Evolutionary conservation across 2,888 invertebrate species (phyloP).

Genomic region (Automeris io): DNA sequence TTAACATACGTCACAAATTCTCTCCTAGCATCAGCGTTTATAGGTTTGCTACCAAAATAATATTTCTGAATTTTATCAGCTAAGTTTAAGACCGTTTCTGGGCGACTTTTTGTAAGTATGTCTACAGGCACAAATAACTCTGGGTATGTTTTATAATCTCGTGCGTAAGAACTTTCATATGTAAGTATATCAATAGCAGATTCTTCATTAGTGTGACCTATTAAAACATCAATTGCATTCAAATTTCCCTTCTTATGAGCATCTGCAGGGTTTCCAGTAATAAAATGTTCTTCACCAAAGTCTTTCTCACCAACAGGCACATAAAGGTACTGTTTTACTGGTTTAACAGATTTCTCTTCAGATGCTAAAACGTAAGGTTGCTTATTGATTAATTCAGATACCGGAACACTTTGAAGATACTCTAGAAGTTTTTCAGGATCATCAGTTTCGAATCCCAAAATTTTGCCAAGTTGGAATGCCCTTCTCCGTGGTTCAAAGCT

Average conservation of each 20-base stretch:
- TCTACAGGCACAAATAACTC: constrained; percentile 22
- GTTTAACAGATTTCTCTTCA: neutral
- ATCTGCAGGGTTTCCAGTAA: constrained; percentile 18
- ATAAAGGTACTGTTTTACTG: constrained; percentile 10
- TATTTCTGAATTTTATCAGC: constrained; percentile 16
- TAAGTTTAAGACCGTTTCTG: constrained; percentile 16
- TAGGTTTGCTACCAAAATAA: constrained; percentile 21
- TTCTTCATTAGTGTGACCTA: constrained; percentile 81
- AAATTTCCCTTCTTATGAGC: constrained; percentile 44
- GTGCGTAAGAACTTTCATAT: neutral
- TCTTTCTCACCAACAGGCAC: constrained; percentile 25
- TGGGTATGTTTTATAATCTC: constrained; percentile 4
- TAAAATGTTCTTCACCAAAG: constrained; percentile 19
- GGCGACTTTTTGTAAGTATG: constrained; percentile 16
- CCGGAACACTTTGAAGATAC: constrained; percentile 19
- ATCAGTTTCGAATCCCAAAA: constrained; percentile 19
- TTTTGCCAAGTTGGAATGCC: constrained; percentile 21
- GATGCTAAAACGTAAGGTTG: neutral
- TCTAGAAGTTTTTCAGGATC: constrained; percentile 22
- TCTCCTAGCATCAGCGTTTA: constrained; percentile 12
- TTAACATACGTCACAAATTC: constrained; percentile 15
- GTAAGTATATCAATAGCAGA: constrained; percentile 34
- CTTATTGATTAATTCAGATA: neutral
- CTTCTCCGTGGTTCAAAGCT: constrained; percentile 17
- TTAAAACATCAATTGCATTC: constrained; percentile 75